Conservation (phyloP, 2,888 invertebrate genomes). For the Antheraea assamensis region DNA sequence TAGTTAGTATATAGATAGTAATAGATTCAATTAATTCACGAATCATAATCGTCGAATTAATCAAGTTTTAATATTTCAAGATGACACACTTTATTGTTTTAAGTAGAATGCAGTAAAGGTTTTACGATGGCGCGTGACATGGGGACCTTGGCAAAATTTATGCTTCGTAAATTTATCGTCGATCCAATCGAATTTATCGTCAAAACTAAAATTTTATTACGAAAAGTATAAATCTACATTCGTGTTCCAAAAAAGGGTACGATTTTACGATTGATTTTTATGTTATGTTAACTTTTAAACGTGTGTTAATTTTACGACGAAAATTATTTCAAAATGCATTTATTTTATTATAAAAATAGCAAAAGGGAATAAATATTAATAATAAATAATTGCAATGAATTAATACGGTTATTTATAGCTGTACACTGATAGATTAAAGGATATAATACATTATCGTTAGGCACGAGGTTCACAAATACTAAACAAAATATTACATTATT, state of each 20-base stretch:
- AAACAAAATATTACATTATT: too few species aligned
- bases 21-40: too few species aligned
- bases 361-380: not conserved
- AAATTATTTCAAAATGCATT: not conserved
- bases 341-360: not conserved
- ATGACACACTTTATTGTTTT: slow-evolving; percentile 48
- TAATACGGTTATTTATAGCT: too few species aligned
- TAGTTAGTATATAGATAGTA: too few species aligned
- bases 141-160: slow-evolving; percentile 60
- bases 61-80: slow-evolving; percentile 35
- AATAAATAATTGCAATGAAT: not conserved
- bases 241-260: slow-evolving; percentile 8
- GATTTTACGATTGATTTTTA: slow-evolving; percentile 14
- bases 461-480: too few species aligned
- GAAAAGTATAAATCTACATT: slow-evolving; percentile 19
- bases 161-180: slow-evolving; percentile 68
- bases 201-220: slow-evolving; percentile 65
- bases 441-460: too few species aligned
- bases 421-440: too few species aligned
- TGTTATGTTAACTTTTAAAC: not conserved
- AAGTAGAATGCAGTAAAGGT: slow-evolving; percentile 54
- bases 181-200: slow-evolving; percentile 67
- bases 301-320: slow-evolving; percentile 6
- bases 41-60: slow-evolving; percentile 23
- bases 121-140: slow-evolving; percentile 56